Evolutionary conservation across 2,888 invertebrate species (phyloP), one percentile per base, ranked within the genome.

Genomic region (Stenichneumon culpator): DNA sequence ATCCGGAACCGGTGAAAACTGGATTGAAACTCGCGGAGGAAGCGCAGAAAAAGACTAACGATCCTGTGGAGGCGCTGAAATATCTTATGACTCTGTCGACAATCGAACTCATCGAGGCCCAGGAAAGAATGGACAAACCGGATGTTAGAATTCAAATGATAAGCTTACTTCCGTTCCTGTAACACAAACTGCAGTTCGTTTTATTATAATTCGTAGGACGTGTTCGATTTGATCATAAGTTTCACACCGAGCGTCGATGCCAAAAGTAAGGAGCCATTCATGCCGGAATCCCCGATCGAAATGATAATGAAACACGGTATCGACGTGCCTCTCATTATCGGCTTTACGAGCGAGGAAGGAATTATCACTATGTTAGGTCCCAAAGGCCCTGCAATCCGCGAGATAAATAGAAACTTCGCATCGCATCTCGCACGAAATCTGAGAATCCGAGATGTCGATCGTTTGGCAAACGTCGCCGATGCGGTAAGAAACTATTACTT

Each of bases 291-390:
- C 11, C 39, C 39, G 39, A 39, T 39, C 7, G 39, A 39, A 9
- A 11, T 11, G 5, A 39, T 39, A 11, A 39, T 11, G 39, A 39
- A 39, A 2, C 39, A 3, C 9, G 39, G 92, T 50, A 87, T 94
- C 16, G 94, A 95, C 90, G 94, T 95, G 1, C 95, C 95, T 0
- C 93, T 93, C 16, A 93, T 95, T 86, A 90, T 94, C 39, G 95
- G 95, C 1, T 94, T 94, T 86, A 95, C 94, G 83, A 93, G 94
- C 32, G 93, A 94, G 36, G 95, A 95, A 90, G 95, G 95, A 16
- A 92, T 95, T 36, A 77, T 95, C 2, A 11, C 28, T 5, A 9
- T 77, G 9, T 36, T 83, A 1, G 4, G 50, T 44, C 32, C 74
- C 7, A 19, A 22, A 22, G 19, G 70, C 2, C 52, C 88, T 28